Evolutionary conservation across 2,797 vertebrate genomes (phyloP), one percentile per base, ranked within the genome.

Genomic region (Neosilurus mollespiculum): DNA sequence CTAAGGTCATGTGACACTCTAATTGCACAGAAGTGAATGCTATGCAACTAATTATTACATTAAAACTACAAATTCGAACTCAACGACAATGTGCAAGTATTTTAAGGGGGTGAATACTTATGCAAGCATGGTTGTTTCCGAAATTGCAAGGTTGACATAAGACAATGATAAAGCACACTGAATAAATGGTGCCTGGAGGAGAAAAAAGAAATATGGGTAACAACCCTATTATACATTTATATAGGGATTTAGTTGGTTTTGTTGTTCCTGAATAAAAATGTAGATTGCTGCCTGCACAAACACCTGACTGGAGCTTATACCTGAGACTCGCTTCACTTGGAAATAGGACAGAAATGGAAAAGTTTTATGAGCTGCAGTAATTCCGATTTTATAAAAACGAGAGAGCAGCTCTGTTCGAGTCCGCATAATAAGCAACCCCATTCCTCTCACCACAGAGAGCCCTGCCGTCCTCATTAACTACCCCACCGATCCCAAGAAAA

Each of bases 401-500:
- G 53, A 24, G 69, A 5, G 20, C 22, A 5, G 26, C 49, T 56
- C 43, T 20, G 70, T 80, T 76, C 65, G 54, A 78, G 70, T 2
- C 59, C 16, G 54, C n/a, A 34, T 84, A 87, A 51, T 73, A 85
- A 62, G 71, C 80, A 82, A 78, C 71, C 43, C 22, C 76, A 77
- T 76, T 70, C 67, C 81, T 84, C 75, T 64, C 70, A 80, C 81
- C 58, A 65, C 58, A 20, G 66, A 84, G 86, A 80, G 79, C 82
- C 84, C 83, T 64, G 56, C 72, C 69, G 80, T 86, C 85, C 85
- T 88, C 87, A 90, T 88, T 88, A 89, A 87, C 85, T 81, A 69
- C 67, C 65, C 79, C 78, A 81, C 80, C 37, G 81, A 79, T 79
- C 78, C 37, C 20, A 67, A 79, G 72, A 82, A 81, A 61, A 64